These are phyloP conservation scores for Peromyscus polionotus DNA, from an alignment of 2,113 vertebrate genomes.

Conservation along the genomic window DNA sequence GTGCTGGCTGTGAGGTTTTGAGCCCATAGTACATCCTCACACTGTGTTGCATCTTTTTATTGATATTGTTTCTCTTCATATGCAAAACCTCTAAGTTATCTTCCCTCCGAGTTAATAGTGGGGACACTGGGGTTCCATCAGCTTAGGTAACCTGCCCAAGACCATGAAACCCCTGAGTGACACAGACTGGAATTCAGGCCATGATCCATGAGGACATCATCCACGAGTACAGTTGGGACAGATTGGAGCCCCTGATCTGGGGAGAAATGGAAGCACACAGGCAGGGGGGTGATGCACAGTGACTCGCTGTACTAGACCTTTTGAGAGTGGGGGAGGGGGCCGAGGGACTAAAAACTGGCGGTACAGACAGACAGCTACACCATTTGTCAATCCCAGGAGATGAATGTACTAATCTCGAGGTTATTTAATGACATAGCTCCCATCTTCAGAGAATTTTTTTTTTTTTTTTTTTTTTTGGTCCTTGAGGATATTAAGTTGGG, in stretches of 20 bases:
- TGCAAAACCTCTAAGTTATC: background rate
- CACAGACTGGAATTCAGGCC: background rate
- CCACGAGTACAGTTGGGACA: background rate
- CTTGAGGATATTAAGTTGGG: background rate
- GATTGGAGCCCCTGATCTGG: background rate
- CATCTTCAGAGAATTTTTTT: background rate
- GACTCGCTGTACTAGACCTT: background rate
- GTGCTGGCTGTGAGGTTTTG: background rate
- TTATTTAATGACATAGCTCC: too few species aligned
- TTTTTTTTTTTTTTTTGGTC: background rate
- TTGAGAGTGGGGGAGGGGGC: too few species aligned
- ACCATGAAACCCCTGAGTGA: background rate
- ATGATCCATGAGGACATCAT: background rate
- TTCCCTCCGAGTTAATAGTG: background rate
- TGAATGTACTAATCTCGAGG: background rate
- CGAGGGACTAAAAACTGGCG: background rate
- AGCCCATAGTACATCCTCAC: background rate
- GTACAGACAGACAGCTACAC: background rate
- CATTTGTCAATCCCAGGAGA: background rate
- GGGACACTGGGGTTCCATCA: background rate
- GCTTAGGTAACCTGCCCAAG: background rate
- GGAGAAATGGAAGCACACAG: background rate
- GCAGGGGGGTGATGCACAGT: background rate
- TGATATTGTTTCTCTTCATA: background rate
- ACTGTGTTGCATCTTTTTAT: too few species aligned